phyloP scores from a whole-genome alignment of 2,797 vertebrate species.

The Loriculus beryllinus region DNA sequence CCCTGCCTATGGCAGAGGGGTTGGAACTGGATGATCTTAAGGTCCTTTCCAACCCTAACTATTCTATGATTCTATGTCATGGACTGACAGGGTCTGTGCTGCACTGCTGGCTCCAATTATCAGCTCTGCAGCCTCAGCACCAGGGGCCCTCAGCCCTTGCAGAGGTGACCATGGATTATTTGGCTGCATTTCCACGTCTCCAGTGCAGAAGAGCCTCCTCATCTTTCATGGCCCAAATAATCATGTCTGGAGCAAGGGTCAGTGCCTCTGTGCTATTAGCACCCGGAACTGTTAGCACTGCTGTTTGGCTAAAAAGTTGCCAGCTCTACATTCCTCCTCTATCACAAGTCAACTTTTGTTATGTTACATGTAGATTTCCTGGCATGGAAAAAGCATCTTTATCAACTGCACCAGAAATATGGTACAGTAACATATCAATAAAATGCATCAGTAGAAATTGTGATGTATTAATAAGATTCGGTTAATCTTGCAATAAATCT shows the following conservation, averaged over 20 bases:
- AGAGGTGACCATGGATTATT: background rate
- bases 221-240: background rate
- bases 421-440: background rate
- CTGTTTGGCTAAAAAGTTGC: background rate
- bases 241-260: background rate
- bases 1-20: background rate
- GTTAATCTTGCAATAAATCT: background rate
- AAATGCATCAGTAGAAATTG: background rate
- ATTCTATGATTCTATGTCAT: background rate
- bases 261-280: background rate
- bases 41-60: background rate
- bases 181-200: background rate
- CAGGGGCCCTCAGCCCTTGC: background rate
- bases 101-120: background rate
- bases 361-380: background rate
- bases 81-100: fast-evolving
- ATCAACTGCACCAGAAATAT: background rate
- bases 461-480: background rate
- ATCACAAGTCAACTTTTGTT: background rate
- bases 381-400: background rate
- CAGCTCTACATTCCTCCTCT: background rate
- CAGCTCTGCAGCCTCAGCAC: background rate
- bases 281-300: background rate
- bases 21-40: background rate
- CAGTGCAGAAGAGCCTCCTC: background rate